phyloP scores from a whole-genome alignment of 1,140 invertebrate genomes.

The Trichonephila clavipes region DNA sequence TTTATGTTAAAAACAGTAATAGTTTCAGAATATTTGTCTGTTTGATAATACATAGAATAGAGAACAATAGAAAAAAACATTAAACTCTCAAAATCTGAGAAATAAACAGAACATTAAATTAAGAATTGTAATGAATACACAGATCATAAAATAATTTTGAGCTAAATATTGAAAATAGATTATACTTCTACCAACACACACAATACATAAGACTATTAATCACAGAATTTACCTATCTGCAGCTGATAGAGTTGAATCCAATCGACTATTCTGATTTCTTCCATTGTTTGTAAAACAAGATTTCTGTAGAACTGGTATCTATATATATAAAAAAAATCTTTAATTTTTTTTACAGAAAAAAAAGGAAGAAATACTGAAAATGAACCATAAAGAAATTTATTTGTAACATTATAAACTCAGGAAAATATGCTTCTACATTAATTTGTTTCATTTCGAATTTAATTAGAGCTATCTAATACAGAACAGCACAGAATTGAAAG shows the following conservation, averaged over 20 bases:
- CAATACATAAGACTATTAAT: neutral
- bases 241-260: conserved; percentile 14
- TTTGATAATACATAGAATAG: too few relatives aligned
- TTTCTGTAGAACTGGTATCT: conserved; percentile 11
- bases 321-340: neutral
- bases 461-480: neutral
- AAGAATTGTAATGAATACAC: neutral
- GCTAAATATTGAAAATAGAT: neutral
- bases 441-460: neutral
- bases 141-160: neutral
- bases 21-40: too few relatives aligned
- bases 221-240: neutral
- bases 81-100: too few relatives aligned
- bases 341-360: neutral
- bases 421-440: neutral
- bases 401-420: neutral
- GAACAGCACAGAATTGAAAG: neutral
- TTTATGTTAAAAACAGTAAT: too few relatives aligned
- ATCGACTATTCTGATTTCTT: neutral
- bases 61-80: too few relatives aligned
- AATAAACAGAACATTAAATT: neutral
- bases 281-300: neutral
- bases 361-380: neutral
- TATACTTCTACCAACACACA: neutral
- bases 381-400: neutral